A percentile compares a stretch with the other conserved stretches of the same genome.
phyloP scores from a whole-genome alignment of 2,888 invertebrate species.

The Drosophila lacicola region DNA sequence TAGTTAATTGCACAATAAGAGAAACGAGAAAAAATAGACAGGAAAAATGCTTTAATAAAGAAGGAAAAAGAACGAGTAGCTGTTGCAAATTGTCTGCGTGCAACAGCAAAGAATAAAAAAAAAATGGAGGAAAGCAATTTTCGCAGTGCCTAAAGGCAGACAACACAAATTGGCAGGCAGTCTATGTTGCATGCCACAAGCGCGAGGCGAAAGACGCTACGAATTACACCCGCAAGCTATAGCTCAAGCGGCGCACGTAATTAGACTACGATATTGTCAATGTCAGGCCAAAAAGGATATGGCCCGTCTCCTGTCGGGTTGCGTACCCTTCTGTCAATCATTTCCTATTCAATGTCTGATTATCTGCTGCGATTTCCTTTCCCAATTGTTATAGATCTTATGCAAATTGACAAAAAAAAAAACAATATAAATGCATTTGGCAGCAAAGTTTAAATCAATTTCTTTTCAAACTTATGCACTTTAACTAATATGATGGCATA shows the following conservation, averaged over 20 bases:
- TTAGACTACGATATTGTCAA: slow-evolving; percentile 47
- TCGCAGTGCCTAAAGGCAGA: slow-evolving; percentile 41
- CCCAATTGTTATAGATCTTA: slow-evolving; percentile 35
- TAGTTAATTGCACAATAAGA: slow-evolving; percentile 48
- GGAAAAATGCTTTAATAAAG: slow-evolving; percentile 15
- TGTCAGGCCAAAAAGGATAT: slow-evolving; percentile 33
- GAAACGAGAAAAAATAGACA: slow-evolving; percentile 1
- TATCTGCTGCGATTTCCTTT: slow-evolving; percentile 35
- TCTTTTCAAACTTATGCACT: slow-evolving; percentile 13
- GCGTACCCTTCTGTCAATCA: not conserved
- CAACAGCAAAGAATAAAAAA: slow-evolving; percentile 17
- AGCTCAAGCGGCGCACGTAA: slow-evolving; percentile 13
- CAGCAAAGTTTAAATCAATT: slow-evolving; percentile 31
- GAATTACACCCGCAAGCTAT: not conserved
- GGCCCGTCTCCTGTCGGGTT: not conserved
- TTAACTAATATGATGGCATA: slow-evolving; percentile 11
- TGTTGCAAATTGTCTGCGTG: slow-evolving; percentile 49
- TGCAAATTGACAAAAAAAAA: slow-evolving; percentile 38
- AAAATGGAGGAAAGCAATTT: slow-evolving; percentile 62
- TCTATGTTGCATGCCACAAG: slow-evolving; percentile 20
- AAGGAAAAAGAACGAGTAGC: slow-evolving; percentile 1
- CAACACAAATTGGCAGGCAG: slow-evolving; percentile 44
- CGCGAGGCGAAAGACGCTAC: slow-evolving; percentile 28
- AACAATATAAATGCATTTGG: slow-evolving; percentile 9
- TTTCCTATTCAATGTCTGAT: slow-evolving; percentile 21